Percentiles rank a stretch among this genome's conserved stretches.
phyloP scores from a whole-genome alignment of 2,797 vertebrate genomes.

The Enteromius unitaeniatus region DNA sequence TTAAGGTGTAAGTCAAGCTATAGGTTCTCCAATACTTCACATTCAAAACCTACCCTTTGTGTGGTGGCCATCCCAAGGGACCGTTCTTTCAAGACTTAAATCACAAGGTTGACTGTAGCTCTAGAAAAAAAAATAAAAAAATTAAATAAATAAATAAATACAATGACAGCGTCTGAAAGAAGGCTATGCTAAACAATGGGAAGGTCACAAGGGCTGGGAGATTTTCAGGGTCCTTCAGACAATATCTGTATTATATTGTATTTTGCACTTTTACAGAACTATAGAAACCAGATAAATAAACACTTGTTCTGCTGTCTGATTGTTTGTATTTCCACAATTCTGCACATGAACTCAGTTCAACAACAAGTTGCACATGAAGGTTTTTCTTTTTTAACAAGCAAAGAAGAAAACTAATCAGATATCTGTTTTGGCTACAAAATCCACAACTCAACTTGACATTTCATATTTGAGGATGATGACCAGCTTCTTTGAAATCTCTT shows the following conservation, averaged over 20 bases:
- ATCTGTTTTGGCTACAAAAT: slow-evolving; percentile 5
- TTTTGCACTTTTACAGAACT: slow-evolving; percentile 40
- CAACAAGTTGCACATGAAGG: not conserved
- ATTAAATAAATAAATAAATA: slow-evolving; percentile 49
- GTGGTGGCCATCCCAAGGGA: slow-evolving; percentile 50
- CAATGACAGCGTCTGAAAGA: slow-evolving; percentile 67
- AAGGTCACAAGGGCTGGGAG: slow-evolving; percentile 68
- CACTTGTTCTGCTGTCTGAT: not conserved
- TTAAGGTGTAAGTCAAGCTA: slow-evolving; percentile 69
- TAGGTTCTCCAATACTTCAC: slow-evolving; percentile 71
- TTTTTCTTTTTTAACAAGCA: slow-evolving; percentile 9
- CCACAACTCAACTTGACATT: slow-evolving; percentile 28
- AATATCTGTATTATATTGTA: slow-evolving; percentile 61
- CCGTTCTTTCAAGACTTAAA: slow-evolving; percentile 68
- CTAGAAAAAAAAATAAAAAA: slow-evolving; percentile 11
- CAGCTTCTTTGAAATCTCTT: slow-evolving; percentile 31
- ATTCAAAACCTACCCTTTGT: slow-evolving; percentile 75
- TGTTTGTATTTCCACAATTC: slow-evolving; percentile 5
- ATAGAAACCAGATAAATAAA: slow-evolving; percentile 32
- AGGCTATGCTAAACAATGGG: slow-evolving; percentile 66
- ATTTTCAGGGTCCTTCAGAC: slow-evolving; percentile 69
- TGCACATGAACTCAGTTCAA: not conserved
- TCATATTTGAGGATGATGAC: slow-evolving; percentile 18
- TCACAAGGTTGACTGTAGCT: slow-evolving; percentile 69
- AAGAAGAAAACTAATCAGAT: slow-evolving; percentile 26